Percentiles rank a stretch among this genome's conserved stretches.
phyloP scores from a whole-genome alignment of 2,888 invertebrate genomes.

The Phymatocera aterrima region DNA sequence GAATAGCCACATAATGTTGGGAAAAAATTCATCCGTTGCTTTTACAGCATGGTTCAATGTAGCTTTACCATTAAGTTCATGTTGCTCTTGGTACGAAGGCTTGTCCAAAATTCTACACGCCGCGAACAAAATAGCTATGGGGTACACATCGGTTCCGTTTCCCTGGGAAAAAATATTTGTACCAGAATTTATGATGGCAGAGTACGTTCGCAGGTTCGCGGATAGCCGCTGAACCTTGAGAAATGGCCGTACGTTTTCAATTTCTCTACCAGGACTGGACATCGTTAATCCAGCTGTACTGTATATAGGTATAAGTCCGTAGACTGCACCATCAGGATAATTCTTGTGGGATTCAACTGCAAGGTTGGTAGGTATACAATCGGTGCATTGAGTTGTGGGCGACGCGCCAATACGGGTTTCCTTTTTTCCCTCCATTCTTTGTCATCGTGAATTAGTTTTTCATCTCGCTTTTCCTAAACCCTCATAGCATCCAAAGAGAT shows the following conservation, averaged over 20 bases:
- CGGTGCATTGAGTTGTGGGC: background rate
- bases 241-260: slow-evolving; percentile 11
- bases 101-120: slow-evolving; percentile 17
- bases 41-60: background rate
- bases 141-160: slow-evolving; percentile 21
- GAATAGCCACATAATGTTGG: background rate
- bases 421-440: background rate
- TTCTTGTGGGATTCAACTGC: background rate
- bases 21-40: no score
- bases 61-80: slow-evolving; percentile 3
- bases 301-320: no score
- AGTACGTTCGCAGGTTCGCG: background rate
- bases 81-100: background rate
- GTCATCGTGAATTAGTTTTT: background rate
- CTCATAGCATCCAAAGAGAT: background rate
- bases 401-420: no score
- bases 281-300: slow-evolving; percentile 7
- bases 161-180: slow-evolving; percentile 18
- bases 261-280: background rate
- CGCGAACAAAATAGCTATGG: slow-evolving; percentile 10
- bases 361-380: background rate
- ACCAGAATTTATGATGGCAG: slow-evolving; percentile 24
- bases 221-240: background rate
- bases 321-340: background rate
- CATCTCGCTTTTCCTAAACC: background rate